A percentile compares a stretch with the other conserved stretches of the same genome.
Conservation (phyloP, 2,113 vertebrate genomes). For the Silurus glanis region DNA sequence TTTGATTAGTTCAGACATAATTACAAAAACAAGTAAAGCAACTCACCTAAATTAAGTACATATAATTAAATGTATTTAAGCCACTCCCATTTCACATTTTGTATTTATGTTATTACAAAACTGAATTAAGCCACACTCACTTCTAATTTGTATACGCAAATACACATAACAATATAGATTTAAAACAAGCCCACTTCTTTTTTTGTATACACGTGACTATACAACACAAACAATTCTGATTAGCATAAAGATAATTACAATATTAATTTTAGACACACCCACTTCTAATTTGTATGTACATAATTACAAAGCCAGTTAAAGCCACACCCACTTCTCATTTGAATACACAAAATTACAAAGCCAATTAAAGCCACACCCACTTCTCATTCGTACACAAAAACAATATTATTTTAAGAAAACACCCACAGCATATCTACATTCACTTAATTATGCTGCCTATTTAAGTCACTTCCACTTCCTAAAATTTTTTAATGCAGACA, state of each 20-base stretch:
- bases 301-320: not conserved
- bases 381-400: not conserved
- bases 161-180: too few species aligned
- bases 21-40: not conserved
- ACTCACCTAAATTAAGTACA: not conserved
- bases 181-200: too few species aligned
- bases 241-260: too few species aligned
- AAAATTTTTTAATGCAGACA: not conserved
- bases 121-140: too few species aligned
- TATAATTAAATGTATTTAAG: not conserved
- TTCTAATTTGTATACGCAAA: too few species aligned
- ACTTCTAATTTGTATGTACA: not conserved
- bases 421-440: too few species aligned
- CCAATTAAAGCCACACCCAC: not conserved
- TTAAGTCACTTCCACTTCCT: not conserved
- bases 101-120: too few species aligned
- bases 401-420: too few species aligned
- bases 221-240: too few species aligned
- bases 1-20: not conserved
- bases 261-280: not conserved
- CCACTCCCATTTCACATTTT: not conserved
- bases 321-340: not conserved
- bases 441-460: not conserved
- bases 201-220: too few species aligned
- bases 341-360: not conserved